Evolutionary conservation across 2,888 invertebrate genomes (phyloP).

Genomic region (Sialis lutaria): DNA sequence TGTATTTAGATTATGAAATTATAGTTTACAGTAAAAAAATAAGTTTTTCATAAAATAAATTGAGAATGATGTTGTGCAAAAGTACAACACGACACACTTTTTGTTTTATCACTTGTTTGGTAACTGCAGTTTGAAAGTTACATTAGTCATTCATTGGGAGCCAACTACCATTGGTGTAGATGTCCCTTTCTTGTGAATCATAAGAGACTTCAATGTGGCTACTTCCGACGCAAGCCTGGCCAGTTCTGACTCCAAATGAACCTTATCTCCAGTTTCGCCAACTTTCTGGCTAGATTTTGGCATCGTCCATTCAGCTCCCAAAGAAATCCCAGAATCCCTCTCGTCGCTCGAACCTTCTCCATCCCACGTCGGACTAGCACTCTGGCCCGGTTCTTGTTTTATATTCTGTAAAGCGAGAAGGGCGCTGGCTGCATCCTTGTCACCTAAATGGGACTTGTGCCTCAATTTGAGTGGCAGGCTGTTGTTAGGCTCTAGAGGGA

Average conservation of each 20-base stretch:
- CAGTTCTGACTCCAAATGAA: slow-evolving; percentile 69
- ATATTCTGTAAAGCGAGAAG: slow-evolving; percentile 69
- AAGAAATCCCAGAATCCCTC: slow-evolving; percentile 74
- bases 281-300: slow-evolving; percentile 16
- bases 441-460: slow-evolving; percentile 79
- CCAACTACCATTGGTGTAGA: neutral
- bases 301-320: slow-evolving; percentile 45
- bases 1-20: too few relatives aligned
- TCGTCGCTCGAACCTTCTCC: slow-evolving; percentile 83
- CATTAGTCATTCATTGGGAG: neutral
- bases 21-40: too few relatives aligned
- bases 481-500: slow-evolving; percentile 44
- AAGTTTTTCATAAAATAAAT: too few relatives aligned
- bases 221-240: slow-evolving; percentile 82
- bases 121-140: neutral
- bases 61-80: too few relatives aligned
- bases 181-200: slow-evolving; percentile 38
- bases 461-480: slow-evolving; percentile 77
- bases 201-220: slow-evolving; percentile 70
- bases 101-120: too few relatives aligned
- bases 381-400: slow-evolving; percentile 67
- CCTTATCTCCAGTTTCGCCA: slow-evolving; percentile 24
- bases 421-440: slow-evolving; percentile 72
- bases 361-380: slow-evolving; percentile 72
- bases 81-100: too few relatives aligned